Conservation (phyloP, 2,797 vertebrate species). For the Cyprinodon diabolis region DNA sequence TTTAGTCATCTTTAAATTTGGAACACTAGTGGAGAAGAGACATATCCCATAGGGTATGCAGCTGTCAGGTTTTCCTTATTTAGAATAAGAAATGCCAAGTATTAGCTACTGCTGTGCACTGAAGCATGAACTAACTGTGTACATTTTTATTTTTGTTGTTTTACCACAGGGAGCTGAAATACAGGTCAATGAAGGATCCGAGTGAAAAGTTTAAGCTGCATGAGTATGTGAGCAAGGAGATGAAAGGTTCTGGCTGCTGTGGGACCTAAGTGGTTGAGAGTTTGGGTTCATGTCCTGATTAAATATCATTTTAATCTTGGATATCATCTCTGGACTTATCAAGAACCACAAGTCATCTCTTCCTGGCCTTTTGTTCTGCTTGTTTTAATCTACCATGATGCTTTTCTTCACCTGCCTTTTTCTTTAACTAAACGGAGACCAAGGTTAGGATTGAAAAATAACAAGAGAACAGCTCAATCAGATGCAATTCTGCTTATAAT, state of each 20-base stretch:
- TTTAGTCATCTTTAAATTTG: no score
- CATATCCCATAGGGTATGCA: no score
- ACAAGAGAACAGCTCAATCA: slow-evolving; percentile 14
- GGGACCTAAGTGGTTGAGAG: slow-evolving; percentile 63
- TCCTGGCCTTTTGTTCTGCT: slow-evolving; percentile 2
- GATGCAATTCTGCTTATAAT: slow-evolving; percentile 5
- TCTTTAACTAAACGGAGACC: slow-evolving; percentile 61
- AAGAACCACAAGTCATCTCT: slow-evolving; percentile 50
- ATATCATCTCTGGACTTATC: slow-evolving; percentile 32
- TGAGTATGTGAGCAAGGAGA: slow-evolving; percentile 90
- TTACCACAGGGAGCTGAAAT: slow-evolving; percentile 88
- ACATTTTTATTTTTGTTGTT: neutral
- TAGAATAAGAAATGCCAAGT: neutral
- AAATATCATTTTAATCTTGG: slow-evolving; percentile 19
- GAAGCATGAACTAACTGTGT: neutral
- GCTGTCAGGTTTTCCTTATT: no score
- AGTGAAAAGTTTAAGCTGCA: slow-evolving; percentile 90
- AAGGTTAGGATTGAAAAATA: slow-evolving; percentile 18
- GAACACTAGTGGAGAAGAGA: no score
- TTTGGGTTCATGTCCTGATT: slow-evolving; percentile 14
- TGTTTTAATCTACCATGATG: slow-evolving; percentile 6
- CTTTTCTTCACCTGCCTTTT: slow-evolving; percentile 29
- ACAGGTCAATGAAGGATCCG: slow-evolving; percentile 85
- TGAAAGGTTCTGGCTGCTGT: slow-evolving; percentile 87
- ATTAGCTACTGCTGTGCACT: no score